Evolutionary conservation across 2,797 vertebrate species (phyloP).

Genomic region (Macroramphosus scolopax): DNA sequence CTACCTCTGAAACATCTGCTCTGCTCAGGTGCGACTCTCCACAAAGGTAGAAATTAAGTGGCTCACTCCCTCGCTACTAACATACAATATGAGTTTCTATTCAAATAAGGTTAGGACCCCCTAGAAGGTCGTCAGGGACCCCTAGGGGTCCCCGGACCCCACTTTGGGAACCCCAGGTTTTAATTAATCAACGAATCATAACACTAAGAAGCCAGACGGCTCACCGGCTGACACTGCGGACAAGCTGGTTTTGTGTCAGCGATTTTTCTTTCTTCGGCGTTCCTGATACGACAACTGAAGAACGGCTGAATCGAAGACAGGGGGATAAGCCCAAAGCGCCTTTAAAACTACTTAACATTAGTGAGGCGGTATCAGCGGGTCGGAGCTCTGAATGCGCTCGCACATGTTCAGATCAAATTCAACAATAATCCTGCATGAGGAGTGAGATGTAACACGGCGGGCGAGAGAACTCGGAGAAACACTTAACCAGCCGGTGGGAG

Average conservation of each 20-base stretch:
- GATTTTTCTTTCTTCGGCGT: not conserved
- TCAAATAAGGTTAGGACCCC: too few relatives aligned
- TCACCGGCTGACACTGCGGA: conserved; percentile 1
- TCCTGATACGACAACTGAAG: conserved; percentile 27
- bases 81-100: too few relatives aligned
- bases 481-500: not conserved
- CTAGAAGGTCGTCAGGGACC: too few relatives aligned
- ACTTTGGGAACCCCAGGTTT: too few relatives aligned
- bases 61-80: too few relatives aligned
- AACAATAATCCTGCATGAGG: conserved; percentile 45
- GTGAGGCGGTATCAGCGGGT: conserved; percentile 21
- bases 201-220: too few relatives aligned
- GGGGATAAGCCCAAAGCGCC: conserved; percentile 49
- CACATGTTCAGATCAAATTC: conserved; percentile 36
- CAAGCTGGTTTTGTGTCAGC: conserved; percentile 25
- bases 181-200: too few relatives aligned
- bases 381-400: conserved; percentile 31
- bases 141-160: too few relatives aligned
- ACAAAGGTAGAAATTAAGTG: too few relatives aligned
- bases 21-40: too few relatives aligned
- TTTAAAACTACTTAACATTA: conserved; percentile 47
- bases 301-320: conserved; percentile 34
- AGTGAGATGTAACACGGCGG: conserved; percentile 13
- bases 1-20: too few relatives aligned
- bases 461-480: not conserved